Evolutionary conservation across 2,888 invertebrate species (phyloP).

Genomic region (Oscheius sp.): DNA sequence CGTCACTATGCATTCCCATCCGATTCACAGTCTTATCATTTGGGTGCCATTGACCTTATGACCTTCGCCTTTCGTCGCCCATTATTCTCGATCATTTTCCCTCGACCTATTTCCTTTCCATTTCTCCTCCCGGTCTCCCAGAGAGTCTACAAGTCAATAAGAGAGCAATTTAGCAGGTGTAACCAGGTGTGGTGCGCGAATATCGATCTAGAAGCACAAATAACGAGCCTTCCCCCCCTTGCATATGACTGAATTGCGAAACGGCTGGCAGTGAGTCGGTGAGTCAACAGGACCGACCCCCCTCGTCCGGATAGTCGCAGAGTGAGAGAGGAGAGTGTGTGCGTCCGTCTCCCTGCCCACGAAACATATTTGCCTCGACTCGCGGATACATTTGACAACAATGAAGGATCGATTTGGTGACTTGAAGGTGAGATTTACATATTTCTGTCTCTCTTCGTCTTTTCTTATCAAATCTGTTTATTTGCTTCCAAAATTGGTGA

Average conservation of each 20-base stretch:
- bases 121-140: too few species aligned
- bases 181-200: conserved; percentile 4
- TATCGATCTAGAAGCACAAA: conserved; percentile 33
- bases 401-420: conserved; percentile 54
- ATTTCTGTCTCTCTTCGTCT: neutral
- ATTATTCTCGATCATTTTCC: too few species aligned
- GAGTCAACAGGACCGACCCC: conserved; percentile 25
- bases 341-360: neutral
- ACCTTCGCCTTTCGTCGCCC: too few species aligned
- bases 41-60: too few species aligned
- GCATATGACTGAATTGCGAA: conserved; percentile 37
- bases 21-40: too few species aligned
- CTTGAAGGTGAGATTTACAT: conserved; percentile 45
- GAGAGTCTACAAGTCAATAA: too few species aligned
- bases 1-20: too few species aligned
- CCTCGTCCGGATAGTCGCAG: too few species aligned
- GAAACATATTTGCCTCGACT: neutral
- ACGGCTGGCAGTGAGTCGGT: conserved; percentile 27
- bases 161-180: too few species aligned
- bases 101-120: too few species aligned
- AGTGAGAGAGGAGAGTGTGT: too few species aligned
- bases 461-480: neutral
- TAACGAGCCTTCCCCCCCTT: neutral
- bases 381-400: neutral
- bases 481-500: neutral